A percentile compares a stretch with the other conserved stretches of the same genome.
Evolutionary conservation across 1,140 invertebrate genomes (phyloP).

Genomic region (Microplitis mediator): DNA sequence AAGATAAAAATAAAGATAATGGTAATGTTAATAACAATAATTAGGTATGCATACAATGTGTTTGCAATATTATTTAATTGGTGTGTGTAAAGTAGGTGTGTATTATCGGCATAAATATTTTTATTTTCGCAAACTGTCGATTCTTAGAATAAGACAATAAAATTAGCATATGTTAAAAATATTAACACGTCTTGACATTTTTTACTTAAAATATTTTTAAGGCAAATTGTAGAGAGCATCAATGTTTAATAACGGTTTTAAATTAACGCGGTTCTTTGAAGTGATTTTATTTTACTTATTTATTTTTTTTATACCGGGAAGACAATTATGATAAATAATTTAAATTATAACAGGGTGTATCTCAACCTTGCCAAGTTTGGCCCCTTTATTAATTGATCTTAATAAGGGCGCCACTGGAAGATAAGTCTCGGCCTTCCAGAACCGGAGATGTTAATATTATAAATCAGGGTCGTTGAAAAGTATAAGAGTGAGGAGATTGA

Average conservation of each 20-base stretch:
- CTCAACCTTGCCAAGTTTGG: no score
- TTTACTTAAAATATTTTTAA: not conserved
- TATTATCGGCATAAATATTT: not conserved
- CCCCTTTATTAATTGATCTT: no score
- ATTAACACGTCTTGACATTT: not conserved
- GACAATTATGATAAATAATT: not conserved
- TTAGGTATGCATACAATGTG: not conserved
- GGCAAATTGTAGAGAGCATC: not conserved
- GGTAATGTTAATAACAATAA: no score
- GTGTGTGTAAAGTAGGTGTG: constrained; percentile 22
- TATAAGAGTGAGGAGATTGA: no score
- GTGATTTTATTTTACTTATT: not conserved
- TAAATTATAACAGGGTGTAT: no score
- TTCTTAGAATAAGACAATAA: not conserved
- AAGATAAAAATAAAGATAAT: no score
- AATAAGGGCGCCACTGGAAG: no score
- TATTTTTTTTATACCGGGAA: not conserved
- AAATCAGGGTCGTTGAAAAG: no score
- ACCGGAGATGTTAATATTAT: no score
- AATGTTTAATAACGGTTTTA: not conserved
- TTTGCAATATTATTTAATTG: constrained; percentile 17
- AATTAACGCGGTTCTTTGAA: constrained; percentile 5
- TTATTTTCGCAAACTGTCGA: no score
- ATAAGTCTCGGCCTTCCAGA: no score
- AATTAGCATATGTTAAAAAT: not conserved